phyloP scores from a whole-genome alignment of 92 coral and sea anemone species.

The Paramuricea clavata region DNA sequence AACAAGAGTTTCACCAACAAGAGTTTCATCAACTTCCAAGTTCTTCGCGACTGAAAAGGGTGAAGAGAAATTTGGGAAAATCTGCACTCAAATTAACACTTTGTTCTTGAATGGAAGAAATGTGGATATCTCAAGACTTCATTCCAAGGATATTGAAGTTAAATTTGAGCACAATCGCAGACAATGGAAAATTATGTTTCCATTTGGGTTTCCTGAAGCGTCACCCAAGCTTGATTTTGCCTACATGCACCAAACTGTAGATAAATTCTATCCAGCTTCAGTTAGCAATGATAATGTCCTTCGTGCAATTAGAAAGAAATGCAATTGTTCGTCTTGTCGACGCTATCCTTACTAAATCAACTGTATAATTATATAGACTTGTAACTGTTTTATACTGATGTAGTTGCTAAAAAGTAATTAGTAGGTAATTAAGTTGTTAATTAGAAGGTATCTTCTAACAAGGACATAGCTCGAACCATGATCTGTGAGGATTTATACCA shows the following conservation, averaged over 20 bases:
- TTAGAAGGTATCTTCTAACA: no score
- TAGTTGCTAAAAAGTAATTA: no score
- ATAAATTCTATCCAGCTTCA: no score
- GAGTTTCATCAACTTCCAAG: not conserved
- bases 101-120: not conserved
- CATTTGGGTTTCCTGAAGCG: not conserved
- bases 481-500: no score
- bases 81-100: conserved; percentile 1
- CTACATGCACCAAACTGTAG: no score
- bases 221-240: not conserved
- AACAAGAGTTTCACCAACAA: not conserved
- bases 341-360: not conserved
- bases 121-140: not conserved
- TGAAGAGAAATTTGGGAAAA: not conserved
- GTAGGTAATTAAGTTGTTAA: no score
- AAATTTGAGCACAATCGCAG: conserved; percentile 7
- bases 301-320: conserved; percentile 1
- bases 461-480: no score
- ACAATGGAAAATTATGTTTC: conserved; percentile 22
- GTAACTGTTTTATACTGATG: no score
- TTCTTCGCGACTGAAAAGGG: conserved; percentile 11
- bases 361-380: no score
- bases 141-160: not conserved
- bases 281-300: not conserved
- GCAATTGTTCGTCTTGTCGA: not conserved